Base-by-base conservation (phyloP, 2,113 vertebrate genomes). In the Mastomys natalensis region DNA sequence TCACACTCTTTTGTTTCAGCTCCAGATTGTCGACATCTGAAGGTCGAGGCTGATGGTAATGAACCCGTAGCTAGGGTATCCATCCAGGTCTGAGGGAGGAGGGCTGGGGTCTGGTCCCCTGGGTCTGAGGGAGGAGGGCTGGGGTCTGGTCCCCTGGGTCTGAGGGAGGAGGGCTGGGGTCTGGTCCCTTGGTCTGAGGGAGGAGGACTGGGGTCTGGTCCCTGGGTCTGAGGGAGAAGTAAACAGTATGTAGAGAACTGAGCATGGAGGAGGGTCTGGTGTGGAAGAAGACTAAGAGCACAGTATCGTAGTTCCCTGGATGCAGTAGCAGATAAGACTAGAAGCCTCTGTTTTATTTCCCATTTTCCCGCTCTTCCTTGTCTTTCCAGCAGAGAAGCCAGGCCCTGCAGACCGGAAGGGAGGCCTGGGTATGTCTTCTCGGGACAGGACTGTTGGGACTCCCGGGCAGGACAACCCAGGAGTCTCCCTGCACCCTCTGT, bases 11-110 rank as follows among this genome's bases (percentile, higher is more conserved):
- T 98, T 93, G 3, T 99, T 99, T 96, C 99, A 99, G 99, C 98
- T 98, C 98, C 99, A 60, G 98, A 98, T 92, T 97, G 96, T 97
- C 99, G 99, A 98, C 96, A 97, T 98, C 88, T 73, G 73, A 98
- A 99, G 99, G 94, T 82, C 87, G 99, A 99, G 87, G 80, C 93
- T 98, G 99, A 99, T 98, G 99, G 99, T 99, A 99, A 98, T 97
- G 22, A 85, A 95, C 97, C 95, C 93, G 78, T 93, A 94, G 29
- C 64, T 43, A 76, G 26, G 78, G 45, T 68, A 21, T 89, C 81
- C 37, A 19, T 43, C 21, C 84, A 40, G 72, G 34, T 45, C 87
- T n/a, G 43, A 22, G 48, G 64, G 64, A 12, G 26, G 11, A 13
- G 22, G 77, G 9, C 60, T 64, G 73, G 31, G 10, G 17, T 15